Conservation (phyloP, 2,113 vertebrate species). For the Felis catus region DNA sequence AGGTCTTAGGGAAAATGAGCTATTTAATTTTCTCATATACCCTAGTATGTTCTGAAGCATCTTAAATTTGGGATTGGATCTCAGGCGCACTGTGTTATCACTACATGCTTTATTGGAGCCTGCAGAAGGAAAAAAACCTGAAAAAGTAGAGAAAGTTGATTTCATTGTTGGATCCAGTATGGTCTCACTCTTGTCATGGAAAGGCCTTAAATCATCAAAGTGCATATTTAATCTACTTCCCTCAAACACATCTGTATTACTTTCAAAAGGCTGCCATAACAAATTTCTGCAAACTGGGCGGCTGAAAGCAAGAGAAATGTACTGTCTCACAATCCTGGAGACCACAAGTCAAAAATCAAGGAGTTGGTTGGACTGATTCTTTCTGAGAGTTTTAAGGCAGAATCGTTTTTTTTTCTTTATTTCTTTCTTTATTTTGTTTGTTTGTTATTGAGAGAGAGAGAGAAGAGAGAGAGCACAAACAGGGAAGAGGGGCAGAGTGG, state of each 20-base stretch:
- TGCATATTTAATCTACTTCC: neutral
- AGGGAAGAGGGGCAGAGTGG: no score
- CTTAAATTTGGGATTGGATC: conserved; percentile 10
- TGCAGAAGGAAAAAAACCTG: neutral
- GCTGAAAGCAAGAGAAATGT: neutral
- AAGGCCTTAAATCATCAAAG: neutral
- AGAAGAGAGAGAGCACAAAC: no score
- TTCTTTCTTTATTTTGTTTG: no score
- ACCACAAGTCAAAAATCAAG: neutral
- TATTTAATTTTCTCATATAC: conserved; percentile 61
- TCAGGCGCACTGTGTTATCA: neutral
- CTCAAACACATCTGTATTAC: neutral
- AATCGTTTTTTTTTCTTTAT: neutral
- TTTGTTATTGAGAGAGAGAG: no score
- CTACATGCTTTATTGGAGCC: neutral
- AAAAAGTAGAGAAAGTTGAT: neutral
- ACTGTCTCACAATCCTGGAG: neutral
- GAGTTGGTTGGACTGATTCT: neutral
- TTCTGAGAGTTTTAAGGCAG: neutral
- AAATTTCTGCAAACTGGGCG: neutral
- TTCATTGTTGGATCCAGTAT: neutral
- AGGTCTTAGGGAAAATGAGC: conserved; percentile 70
- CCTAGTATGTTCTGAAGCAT: conserved; percentile 16
- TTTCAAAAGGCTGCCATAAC: neutral
- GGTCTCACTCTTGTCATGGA: neutral